These are phyloP conservation scores for Phylloscopus trochilus DNA, from an alignment of 2,113 vertebrate genomes.

Conservation along the genomic window DNA sequence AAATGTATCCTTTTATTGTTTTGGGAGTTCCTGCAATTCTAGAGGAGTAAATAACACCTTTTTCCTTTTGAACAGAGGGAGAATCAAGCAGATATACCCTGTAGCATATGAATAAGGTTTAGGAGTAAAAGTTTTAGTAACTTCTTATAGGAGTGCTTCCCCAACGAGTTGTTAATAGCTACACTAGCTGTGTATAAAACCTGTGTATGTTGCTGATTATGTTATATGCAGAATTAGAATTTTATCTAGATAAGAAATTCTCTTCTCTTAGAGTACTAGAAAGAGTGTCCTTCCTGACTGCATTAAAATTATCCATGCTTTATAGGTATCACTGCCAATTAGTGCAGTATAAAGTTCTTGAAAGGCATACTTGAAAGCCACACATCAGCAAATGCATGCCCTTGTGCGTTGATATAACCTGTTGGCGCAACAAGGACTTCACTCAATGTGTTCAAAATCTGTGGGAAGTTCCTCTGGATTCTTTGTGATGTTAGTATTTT, in stretches of 20 bases:
- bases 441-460: neutral
- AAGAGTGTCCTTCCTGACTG: neutral
- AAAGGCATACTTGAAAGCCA: neutral
- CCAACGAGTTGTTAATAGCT: neutral
- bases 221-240: neutral
- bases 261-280: neutral
- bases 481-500: neutral
- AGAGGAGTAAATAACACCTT: neutral
- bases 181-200: neutral
- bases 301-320: neutral
- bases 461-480: neutral
- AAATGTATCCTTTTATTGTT: neutral
- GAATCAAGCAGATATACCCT: neutral
- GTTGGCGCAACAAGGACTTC: neutral
- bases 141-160: neutral
- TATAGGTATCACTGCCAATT: neutral
- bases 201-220: neutral
- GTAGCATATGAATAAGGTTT: neutral
- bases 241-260: neutral
- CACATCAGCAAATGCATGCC: neutral
- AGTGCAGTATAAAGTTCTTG: neutral
- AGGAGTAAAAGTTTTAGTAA: neutral
- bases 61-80: neutral
- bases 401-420: neutral
- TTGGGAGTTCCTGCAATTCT: neutral